Conservation (phyloP, 2,888 invertebrate genomes). For the Agriopis leucophaearia region DNA sequence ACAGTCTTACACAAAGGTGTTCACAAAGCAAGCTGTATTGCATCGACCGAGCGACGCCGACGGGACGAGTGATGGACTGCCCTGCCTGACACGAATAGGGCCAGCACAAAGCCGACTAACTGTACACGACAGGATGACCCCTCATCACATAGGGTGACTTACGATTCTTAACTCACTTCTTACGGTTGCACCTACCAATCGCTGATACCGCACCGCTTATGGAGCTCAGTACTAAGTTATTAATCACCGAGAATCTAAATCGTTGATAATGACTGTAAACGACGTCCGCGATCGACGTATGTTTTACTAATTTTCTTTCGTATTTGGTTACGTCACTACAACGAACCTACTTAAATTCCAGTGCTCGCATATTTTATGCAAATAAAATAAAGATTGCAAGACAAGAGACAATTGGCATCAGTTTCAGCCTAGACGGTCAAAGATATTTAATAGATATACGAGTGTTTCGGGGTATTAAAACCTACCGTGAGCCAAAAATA, state of each 20-base stretch:
- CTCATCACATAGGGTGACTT: slow-evolving; percentile 67
- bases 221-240: slow-evolving; percentile 65
- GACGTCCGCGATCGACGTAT: slow-evolving; percentile 72
- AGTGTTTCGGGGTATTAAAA: slow-evolving; percentile 21
- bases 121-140: slow-evolving; percentile 76
- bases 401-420: slow-evolving; percentile 64
- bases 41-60: slow-evolving; percentile 50
- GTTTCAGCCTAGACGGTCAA: slow-evolving; percentile 61
- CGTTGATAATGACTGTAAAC: slow-evolving; percentile 73
- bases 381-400: slow-evolving; percentile 72
- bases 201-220: slow-evolving; percentile 42
- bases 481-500: background rate
- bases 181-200: slow-evolving; percentile 52
- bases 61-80: slow-evolving; percentile 68
- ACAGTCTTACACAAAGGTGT: slow-evolving; percentile 50
- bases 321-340: slow-evolving; percentile 73
- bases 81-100: slow-evolving; percentile 71
- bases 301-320: slow-evolving; percentile 78
- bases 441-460: slow-evolving; percentile 39
- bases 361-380: slow-evolving; percentile 77
- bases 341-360: slow-evolving; percentile 72
- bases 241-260: slow-evolving; percentile 74
- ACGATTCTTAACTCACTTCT: slow-evolving; percentile 54
- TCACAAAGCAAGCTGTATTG: slow-evolving; percentile 68
- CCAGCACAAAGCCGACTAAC: slow-evolving; percentile 74